A percentile compares a stretch with the other conserved stretches of the same genome.
Conservation (phyloP, 2,113 vertebrate genomes). For the Trogon surrucura region DNA sequence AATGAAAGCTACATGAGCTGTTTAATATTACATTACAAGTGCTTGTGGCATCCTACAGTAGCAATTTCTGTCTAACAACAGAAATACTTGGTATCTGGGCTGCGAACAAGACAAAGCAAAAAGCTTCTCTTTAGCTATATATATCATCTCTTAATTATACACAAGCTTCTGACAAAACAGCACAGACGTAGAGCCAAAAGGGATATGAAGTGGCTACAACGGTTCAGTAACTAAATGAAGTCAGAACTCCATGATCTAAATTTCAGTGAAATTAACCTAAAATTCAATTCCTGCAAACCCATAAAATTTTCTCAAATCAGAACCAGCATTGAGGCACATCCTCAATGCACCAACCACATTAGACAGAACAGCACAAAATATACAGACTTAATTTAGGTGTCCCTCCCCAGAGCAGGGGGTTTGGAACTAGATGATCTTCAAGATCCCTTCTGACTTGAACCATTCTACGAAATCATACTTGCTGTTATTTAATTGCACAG, state of each 20-base stretch:
- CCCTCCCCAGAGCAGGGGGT: too few species aligned
- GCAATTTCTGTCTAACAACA: conserved; percentile 9
- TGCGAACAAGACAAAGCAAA: conserved; percentile 29
- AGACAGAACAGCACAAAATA: neutral
- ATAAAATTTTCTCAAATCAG: neutral
- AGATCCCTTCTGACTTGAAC: too few species aligned
- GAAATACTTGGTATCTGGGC: neutral
- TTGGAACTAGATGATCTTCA: too few species aligned
- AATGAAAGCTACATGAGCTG: conserved; percentile 31
- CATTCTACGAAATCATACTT: neutral
- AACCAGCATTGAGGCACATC: neutral
- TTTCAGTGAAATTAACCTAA: neutral
- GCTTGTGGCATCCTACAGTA: neutral
- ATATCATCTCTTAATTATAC: neutral
- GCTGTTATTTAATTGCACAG: neutral
- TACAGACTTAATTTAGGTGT: neutral
- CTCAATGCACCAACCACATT: neutral
- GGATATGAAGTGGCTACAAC: neutral
- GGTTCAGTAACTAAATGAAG: neutral
- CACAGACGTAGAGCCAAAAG: neutral
- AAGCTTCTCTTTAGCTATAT: neutral
- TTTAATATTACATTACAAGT: conserved; percentile 15
- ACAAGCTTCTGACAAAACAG: neutral
- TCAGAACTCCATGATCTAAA: neutral
- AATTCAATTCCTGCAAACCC: neutral